Percentiles rank a stretch among this genome's conserved stretches.
These are phyloP conservation scores for Calyptomena viridis DNA, from an alignment of 2,113 vertebrate genomes.

Conservation along the genomic window DNA sequence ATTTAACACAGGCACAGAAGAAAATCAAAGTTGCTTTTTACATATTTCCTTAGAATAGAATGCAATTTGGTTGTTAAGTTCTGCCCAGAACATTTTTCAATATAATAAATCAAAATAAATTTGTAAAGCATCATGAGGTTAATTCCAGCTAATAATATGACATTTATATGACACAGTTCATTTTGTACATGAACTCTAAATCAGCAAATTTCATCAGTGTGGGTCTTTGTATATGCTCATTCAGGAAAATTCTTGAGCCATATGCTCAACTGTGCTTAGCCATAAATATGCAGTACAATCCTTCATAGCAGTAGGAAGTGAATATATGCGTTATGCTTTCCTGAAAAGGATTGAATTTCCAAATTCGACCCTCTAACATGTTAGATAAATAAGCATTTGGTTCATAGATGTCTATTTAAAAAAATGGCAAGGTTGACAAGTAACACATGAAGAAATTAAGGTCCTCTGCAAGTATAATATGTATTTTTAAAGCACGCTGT, in stretches of 20 bases:
- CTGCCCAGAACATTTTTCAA: not conserved
- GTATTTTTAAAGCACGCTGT: not conserved
- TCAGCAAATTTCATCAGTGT: not conserved
- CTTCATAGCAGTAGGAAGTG: not conserved
- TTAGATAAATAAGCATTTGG: not conserved
- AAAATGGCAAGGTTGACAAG: not conserved
- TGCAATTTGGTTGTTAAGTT: not conserved
- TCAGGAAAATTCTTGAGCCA: not conserved
- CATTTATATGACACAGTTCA: not conserved
- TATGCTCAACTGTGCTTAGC: not conserved
- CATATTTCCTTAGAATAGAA: not conserved
- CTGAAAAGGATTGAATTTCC: not conserved
- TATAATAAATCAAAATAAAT: not conserved
- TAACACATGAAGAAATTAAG: not conserved
- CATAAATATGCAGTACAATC: not conserved
- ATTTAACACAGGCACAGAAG: not conserved
- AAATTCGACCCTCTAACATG: not conserved
- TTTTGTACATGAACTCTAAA: not conserved
- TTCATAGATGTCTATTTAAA: not conserved
- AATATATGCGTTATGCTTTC: not conserved
- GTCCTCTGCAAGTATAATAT: not conserved
- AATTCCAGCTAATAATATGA: not conserved
- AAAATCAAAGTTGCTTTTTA: not conserved
- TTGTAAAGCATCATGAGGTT: not conserved
- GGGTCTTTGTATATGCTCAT: not conserved